Evolutionary conservation across 2,113 vertebrate genomes (phyloP).

Genomic region (Lasiurus cinereus): DNA sequence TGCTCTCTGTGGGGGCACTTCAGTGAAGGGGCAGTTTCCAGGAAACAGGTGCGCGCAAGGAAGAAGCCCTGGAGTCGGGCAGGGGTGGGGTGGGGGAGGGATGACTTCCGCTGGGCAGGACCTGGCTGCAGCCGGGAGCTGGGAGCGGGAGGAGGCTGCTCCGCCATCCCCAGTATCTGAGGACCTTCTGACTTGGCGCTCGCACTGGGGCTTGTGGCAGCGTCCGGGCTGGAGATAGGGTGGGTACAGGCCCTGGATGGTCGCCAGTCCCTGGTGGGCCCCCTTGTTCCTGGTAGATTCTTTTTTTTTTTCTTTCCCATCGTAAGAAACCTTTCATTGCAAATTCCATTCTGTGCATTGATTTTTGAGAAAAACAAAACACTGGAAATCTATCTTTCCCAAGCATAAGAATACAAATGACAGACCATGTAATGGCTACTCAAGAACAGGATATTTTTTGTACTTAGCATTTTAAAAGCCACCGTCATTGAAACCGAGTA

Average conservation of each 20-base stretch:
- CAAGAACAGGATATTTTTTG: conserved; percentile 1
- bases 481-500: conserved; percentile 23
- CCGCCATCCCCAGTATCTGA: not conserved
- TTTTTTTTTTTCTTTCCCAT: no score
- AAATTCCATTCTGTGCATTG: conserved; percentile 56
- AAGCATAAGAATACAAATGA: conserved; percentile 26
- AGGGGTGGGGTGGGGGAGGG: no score
- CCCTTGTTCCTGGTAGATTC: not conserved
- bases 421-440: not conserved
- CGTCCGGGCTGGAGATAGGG: not conserved
- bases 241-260: no score
- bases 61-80: not conserved
- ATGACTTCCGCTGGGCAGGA: no score
- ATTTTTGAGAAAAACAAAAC: conserved; percentile 47
- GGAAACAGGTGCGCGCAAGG: not conserved
- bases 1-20: not conserved
- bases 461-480: not conserved
- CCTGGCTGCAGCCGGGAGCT: not conserved
- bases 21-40: not conserved
- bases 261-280: not conserved
- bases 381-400: conserved; percentile 31
- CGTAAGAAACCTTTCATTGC: conserved; percentile 68
- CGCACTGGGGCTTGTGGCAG: not conserved
- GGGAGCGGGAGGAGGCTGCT: not conserved
- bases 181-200: not conserved